These are phyloP conservation scores for Ceratina calcarata DNA, from an alignment of 1,140 invertebrate species.

Conservation along the genomic window DNA sequence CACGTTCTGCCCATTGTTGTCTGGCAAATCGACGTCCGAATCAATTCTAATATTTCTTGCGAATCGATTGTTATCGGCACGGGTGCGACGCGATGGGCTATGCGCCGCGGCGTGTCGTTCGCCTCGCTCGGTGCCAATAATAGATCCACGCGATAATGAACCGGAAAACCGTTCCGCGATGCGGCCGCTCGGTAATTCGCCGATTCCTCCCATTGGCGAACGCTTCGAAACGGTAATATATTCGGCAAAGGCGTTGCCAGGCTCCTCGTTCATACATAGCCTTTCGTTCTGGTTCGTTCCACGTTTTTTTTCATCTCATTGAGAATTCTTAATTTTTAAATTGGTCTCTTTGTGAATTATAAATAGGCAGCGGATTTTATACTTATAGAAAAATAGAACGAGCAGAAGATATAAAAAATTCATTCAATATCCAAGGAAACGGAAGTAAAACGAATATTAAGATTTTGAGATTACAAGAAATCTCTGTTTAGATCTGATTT, in stretches of 20 bases:
- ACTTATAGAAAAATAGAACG: too few species aligned
- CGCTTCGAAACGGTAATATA: conserved; percentile 21
- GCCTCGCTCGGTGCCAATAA: background rate
- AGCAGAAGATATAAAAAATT: too few species aligned
- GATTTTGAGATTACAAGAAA: too few species aligned
- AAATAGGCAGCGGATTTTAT: too few species aligned
- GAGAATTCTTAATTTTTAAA: too few species aligned
- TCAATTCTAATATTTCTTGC: conserved; percentile 56
- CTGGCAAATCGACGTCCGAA: conserved; percentile 51
- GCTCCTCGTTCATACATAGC: background rate
- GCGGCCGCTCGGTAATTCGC: conserved; percentile 34
- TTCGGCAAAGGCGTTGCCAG: background rate
- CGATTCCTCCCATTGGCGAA: conserved; percentile 2
- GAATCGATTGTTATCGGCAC: conserved; percentile 46
- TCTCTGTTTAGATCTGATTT: too few species aligned
- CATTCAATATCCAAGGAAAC: too few species aligned
- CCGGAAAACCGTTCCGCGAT: conserved; percentile 43
- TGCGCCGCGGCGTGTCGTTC: background rate
- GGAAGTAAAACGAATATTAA: too few species aligned
- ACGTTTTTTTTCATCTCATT: too few species aligned
- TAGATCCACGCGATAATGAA: conserved; percentile 49
- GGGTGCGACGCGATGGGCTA: background rate
- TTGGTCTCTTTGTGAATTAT: too few species aligned
- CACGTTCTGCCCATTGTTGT: conserved; percentile 52
- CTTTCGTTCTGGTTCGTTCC: too few species aligned